Evolutionary conservation across 2,888 invertebrate genomes (phyloP).

Genomic region (Polietes domitor): DNA sequence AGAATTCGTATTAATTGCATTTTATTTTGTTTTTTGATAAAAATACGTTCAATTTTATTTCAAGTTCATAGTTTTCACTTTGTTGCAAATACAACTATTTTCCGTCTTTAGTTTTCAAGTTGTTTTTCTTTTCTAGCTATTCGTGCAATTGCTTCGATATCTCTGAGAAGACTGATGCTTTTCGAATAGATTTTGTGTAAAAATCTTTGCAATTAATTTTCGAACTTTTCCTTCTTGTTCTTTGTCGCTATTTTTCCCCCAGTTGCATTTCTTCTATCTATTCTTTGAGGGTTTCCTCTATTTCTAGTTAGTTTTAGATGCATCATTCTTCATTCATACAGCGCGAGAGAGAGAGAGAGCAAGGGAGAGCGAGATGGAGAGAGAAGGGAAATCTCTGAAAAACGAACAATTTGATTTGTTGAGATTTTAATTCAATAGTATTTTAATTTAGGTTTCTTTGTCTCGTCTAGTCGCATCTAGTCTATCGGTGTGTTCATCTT

Average conservation of each 20-base stretch:
- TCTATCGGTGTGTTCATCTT: background rate
- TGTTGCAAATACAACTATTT: constrained; percentile 2
- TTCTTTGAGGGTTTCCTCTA: constrained; percentile 33
- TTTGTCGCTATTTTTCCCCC: constrained; percentile 41
- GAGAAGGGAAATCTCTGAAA: constrained; percentile 45
- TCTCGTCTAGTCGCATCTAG: background rate
- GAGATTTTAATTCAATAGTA: constrained; percentile 56
- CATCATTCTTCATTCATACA: background rate
- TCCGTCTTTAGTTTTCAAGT: constrained; percentile 24
- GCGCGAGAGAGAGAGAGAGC: constrained; percentile 1
- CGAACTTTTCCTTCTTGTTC: constrained; percentile 53
- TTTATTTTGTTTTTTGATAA: background rate
- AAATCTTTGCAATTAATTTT: constrained; percentile 62
- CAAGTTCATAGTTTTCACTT: background rate
- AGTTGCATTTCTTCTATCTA: constrained; percentile 27
- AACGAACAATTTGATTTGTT: constrained; percentile 44
- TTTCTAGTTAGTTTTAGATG: constrained; percentile 14
- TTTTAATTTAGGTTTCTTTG: constrained; percentile 54
- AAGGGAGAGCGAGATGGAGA: constrained; percentile 33
- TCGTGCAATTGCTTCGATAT: constrained; percentile 55
- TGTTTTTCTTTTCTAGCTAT: constrained; percentile 36
- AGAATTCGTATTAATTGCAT: background rate
- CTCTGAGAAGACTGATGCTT: constrained; percentile 60
- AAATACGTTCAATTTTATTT: constrained; percentile 2
- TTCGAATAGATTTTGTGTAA: constrained; percentile 60